Percentiles rank a stretch among this genome's conserved stretches.
Conservation (phyloP, 2,797 vertebrate species). For the Chrysocyon brachyurus region DNA sequence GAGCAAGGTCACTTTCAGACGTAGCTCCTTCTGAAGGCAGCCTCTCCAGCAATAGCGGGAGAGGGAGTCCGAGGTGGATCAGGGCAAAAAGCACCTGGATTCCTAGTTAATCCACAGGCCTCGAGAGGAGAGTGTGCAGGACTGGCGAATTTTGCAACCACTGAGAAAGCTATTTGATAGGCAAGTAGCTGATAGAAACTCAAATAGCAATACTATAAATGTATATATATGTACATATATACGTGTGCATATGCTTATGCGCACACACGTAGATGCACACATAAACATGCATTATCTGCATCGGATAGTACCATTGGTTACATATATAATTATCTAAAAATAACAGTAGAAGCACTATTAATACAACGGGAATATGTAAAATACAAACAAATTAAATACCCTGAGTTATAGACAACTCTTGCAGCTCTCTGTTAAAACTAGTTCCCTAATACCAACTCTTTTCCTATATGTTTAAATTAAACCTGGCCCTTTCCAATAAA, state of each 20-base stretch:
- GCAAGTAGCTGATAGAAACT: not conserved
- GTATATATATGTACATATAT: too few species aligned
- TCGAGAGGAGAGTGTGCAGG: not conserved
- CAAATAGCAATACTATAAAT: not conserved
- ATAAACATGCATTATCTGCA: not conserved
- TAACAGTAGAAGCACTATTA: not conserved
- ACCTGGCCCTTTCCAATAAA: not conserved
- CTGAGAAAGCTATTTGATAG: not conserved
- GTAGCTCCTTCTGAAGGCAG: not conserved
- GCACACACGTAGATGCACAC: not conserved
- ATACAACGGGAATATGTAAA: slow-evolving; percentile 45
- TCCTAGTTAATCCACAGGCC: slow-evolving; percentile 32
- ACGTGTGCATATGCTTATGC: not conserved
- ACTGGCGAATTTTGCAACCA: not conserved
- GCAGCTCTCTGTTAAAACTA: not conserved
- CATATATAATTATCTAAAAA: not conserved
- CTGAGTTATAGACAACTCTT: not conserved
- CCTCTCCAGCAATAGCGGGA: not conserved
- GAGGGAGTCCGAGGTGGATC: not conserved
- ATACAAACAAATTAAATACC: not conserved
- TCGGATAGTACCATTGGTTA: not conserved
- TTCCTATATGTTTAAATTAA: not conserved
- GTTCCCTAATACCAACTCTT: not conserved
- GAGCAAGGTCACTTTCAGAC: slow-evolving; percentile 1
- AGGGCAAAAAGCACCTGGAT: slow-evolving; percentile 37